Conservation (phyloP, 1,140 invertebrate genomes). For the Calosoma granatense region DNA sequence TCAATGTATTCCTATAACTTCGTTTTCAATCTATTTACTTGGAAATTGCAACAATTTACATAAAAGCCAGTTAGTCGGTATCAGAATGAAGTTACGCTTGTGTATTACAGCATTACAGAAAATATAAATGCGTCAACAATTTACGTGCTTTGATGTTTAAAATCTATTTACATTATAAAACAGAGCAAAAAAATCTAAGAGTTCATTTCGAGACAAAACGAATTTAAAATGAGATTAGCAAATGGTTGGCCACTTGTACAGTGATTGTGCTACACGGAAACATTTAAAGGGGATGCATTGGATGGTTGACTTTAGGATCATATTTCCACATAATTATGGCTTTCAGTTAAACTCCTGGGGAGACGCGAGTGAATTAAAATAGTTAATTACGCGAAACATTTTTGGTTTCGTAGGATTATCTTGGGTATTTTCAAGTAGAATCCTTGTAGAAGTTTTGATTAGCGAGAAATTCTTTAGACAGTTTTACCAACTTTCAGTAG, state of each 20-base stretch:
- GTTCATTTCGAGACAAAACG: not conserved
- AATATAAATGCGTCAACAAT: not conserved
- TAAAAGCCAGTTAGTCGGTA: not conserved
- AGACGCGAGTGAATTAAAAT: not conserved
- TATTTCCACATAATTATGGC: slow-evolving; percentile 4
- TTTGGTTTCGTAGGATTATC: slow-evolving; percentile 2
- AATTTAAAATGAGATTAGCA: slow-evolving; percentile 1
- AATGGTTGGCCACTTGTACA: not conserved
- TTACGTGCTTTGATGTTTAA: slow-evolving; percentile 3
- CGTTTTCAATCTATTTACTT: not conserved
- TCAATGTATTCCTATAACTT: not conserved
- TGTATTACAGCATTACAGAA: not conserved
- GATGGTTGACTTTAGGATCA: not conserved
- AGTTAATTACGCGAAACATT: slow-evolving; percentile 6
- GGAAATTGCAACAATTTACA: not conserved
- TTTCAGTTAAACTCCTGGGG: not conserved
- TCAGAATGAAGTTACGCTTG: not conserved
- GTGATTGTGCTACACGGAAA: not conserved
- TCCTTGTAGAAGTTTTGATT: not conserved
- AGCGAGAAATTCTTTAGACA: not conserved
- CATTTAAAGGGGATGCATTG: not conserved
- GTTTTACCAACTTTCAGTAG: not conserved
- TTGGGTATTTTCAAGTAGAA: not conserved
- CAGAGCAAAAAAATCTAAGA: not conserved
- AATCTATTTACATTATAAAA: not conserved